Conservation (phyloP, 2,797 vertebrate genomes). For the Coregonus sp. region DNA sequence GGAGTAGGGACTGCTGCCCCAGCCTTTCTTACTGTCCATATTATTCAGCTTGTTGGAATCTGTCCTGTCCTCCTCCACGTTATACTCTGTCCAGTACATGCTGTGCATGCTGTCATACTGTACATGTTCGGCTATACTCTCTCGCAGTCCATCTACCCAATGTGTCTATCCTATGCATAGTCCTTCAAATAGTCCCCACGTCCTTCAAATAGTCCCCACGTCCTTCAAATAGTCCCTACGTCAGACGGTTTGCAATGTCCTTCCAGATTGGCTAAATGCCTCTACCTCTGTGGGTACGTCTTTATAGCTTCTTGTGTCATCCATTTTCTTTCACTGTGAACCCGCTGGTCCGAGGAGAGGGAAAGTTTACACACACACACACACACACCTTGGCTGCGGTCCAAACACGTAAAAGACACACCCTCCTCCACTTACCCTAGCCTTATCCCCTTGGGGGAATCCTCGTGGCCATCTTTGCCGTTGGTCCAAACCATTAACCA, state of each 20-base stretch:
- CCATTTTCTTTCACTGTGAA: too few species aligned
- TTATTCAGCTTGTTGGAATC: conserved; percentile 52
- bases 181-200: not conserved
- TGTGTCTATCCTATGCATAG: not conserved
- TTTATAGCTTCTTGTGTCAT: too few species aligned
- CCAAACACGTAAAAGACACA: too few species aligned
- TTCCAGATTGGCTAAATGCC: not conserved
- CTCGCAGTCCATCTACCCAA: too few species aligned
- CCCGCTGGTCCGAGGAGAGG: too few species aligned
- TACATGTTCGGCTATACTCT: not conserved
- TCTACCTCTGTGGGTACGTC: not conserved
- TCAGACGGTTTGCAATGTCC: not conserved
- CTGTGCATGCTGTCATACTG: conserved; percentile 15
- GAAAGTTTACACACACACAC: conserved; percentile 21
- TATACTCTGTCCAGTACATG: conserved; percentile 36
- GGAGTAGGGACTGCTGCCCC: conserved; percentile 55
- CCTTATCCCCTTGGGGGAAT: conserved; percentile 66
- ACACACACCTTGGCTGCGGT: conserved; percentile 40
- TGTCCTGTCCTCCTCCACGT: conserved; percentile 60
- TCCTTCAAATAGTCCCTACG: too few species aligned
- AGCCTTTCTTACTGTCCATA: conserved; percentile 53
- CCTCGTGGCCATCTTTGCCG: conserved; percentile 22
- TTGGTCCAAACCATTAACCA: too few species aligned
- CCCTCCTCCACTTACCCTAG: too few species aligned
- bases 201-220: not conserved